Evolutionary conservation across 2,113 vertebrate genomes (phyloP).

Genomic region (Mustelus asterias): DNA sequence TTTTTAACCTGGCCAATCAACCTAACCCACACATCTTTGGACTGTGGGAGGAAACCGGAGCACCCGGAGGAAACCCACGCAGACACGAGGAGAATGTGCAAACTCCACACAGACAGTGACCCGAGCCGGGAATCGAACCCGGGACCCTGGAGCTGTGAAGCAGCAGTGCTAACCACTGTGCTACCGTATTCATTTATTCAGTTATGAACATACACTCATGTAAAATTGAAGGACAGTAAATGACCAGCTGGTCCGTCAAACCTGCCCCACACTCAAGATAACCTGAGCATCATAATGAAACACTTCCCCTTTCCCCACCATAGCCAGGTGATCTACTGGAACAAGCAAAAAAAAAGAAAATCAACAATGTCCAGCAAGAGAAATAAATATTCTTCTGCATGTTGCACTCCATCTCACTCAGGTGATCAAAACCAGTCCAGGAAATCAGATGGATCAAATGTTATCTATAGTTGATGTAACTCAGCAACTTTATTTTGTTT

Average conservation of each 20-base stretch:
- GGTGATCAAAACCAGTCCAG: neutral
- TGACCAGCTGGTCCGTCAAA: neutral
- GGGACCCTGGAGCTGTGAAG: too few relatives aligned
- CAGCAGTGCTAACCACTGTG: too few relatives aligned
- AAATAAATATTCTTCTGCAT: neutral
- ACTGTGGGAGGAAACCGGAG: too few relatives aligned
- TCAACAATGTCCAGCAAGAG: neutral
- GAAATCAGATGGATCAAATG: neutral
- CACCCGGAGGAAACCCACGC: too few relatives aligned
- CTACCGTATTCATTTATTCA: neutral
- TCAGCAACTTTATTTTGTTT: neutral
- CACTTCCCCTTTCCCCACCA: neutral
- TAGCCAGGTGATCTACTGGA: neutral
- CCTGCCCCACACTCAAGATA: neutral
- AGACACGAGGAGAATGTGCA: too few relatives aligned
- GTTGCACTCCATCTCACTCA: neutral
- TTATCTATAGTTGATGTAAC: neutral
- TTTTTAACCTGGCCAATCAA: too few relatives aligned
- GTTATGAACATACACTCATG: neutral
- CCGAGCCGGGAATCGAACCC: too few relatives aligned
- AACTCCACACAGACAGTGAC: too few relatives aligned
- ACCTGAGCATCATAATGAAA: neutral
- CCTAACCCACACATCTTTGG: too few relatives aligned
- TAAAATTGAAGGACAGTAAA: neutral
- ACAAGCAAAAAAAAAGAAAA: neutral